Percentiles rank a stretch among this genome's conserved stretches.
These are phyloP conservation scores for Megalonaias nervosa DNA, from an alignment of 1,140 invertebrate species.

Conservation along the genomic window DNA sequence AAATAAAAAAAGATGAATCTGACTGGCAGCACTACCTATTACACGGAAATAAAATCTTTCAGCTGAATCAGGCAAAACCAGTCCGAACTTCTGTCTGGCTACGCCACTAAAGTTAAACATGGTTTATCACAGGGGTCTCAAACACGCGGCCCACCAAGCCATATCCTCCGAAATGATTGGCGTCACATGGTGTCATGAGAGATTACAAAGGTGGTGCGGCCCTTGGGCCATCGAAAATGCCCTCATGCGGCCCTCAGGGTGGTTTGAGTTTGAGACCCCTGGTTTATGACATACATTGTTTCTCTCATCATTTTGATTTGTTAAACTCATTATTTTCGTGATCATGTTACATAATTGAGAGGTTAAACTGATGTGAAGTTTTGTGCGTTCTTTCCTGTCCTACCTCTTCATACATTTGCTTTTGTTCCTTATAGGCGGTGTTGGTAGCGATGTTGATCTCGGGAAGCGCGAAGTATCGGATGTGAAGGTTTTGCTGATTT, in stretches of 20 bases:
- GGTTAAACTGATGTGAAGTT: neutral
- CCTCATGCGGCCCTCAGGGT: too few relatives aligned
- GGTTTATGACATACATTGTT: neutral
- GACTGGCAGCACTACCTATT: too few relatives aligned
- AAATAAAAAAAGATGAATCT: too few relatives aligned
- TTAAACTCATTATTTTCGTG: neutral
- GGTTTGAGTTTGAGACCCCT: too few relatives aligned
- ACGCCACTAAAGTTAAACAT: neutral
- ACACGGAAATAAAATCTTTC: too few relatives aligned
- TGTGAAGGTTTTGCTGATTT: conserved; percentile 38
- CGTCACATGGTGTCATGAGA: too few relatives aligned
- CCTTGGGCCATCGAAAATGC: too few relatives aligned
- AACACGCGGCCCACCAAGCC: too few relatives aligned
- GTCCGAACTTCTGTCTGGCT: neutral
- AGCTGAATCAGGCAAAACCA: too few relatives aligned
- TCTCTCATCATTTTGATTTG: neutral
- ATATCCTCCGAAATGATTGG: too few relatives aligned
- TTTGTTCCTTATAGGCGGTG: conserved; percentile 43
- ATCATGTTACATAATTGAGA: neutral
- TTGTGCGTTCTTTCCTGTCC: neutral
- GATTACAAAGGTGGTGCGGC: too few relatives aligned
- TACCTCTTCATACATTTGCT: conserved; percentile 41
- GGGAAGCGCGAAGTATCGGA: conserved; percentile 45
- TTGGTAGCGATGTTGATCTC: conserved; percentile 50
- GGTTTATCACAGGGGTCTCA: too few relatives aligned